Conservation (phyloP, 2,113 vertebrate genomes). For the Chlamydotis undulata region DNA sequence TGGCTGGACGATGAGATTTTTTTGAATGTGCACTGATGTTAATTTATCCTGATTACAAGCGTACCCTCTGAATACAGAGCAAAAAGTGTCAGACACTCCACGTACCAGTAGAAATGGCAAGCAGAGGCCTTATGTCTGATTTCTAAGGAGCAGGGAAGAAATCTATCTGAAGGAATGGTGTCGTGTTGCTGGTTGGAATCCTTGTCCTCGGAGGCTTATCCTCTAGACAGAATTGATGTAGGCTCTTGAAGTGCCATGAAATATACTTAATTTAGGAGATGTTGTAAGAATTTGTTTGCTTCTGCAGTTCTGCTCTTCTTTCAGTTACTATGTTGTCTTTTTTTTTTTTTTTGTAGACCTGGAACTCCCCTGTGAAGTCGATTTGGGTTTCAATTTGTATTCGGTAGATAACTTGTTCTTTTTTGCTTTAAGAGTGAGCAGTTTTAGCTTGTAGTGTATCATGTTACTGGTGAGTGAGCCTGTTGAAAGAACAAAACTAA, state of each 20-base stretch:
- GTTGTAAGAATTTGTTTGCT: neutral
- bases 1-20: neutral
- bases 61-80: neutral
- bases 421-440: neutral
- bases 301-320: neutral
- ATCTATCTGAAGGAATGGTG: neutral
- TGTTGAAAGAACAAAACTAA: neutral
- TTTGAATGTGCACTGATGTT: neutral
- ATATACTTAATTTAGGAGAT: neutral
- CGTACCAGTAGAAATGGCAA: neutral
- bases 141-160: neutral
- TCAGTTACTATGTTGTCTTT: neutral
- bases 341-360: neutral
- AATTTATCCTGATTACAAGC: neutral
- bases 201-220: neutral
- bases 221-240: neutral
- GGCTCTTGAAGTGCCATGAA: neutral
- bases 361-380: neutral
- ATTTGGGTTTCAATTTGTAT: neutral
- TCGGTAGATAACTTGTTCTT: neutral
- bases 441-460: neutral
- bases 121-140: neutral
- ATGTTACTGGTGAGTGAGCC: neutral
- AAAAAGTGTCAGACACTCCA: neutral
- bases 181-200: slow-evolving; percentile 14